phyloP scores from a whole-genome alignment of 2,888 invertebrate species.

The Boloria euphrosyne region DNA sequence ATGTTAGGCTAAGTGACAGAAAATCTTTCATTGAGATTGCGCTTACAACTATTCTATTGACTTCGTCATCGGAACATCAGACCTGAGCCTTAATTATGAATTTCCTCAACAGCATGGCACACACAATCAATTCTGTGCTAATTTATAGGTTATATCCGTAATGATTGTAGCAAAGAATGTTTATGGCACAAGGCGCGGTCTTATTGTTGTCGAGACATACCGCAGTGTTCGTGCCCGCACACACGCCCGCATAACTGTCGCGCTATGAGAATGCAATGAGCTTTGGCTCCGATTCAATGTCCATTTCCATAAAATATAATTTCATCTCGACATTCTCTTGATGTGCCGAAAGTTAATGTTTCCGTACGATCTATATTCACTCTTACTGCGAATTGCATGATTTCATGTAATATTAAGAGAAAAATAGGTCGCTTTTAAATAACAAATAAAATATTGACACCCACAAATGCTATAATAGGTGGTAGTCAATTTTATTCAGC shows the following conservation, averaged over 20 bases:
- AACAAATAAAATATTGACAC: constrained; percentile 47
- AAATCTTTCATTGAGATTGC: constrained; percentile 41
- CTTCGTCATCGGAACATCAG: constrained; percentile 37
- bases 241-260: constrained; percentile 72
- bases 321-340: constrained; percentile 59
- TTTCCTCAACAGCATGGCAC: constrained; percentile 54
- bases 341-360: constrained; percentile 62
- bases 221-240: constrained; percentile 58
- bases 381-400: constrained; percentile 54
- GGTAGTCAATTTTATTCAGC: constrained; percentile 47
- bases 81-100: constrained; percentile 61
- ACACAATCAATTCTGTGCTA: constrained; percentile 65
- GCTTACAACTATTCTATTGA: constrained; percentile 54
- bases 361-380: constrained; percentile 52
- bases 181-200: constrained; percentile 77
- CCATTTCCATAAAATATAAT: constrained; percentile 78
- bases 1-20: constrained; percentile 42
- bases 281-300: constrained; percentile 74
- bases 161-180: constrained; percentile 79
- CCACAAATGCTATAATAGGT: constrained; percentile 34
- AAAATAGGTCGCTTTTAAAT: constrained; percentile 51
- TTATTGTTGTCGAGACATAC: constrained; percentile 74
- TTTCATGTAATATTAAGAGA: constrained; percentile 49
- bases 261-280: constrained; percentile 65
- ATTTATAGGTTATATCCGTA: constrained; percentile 80